Percentiles rank a stretch among this genome's conserved stretches.
phyloP scores from a whole-genome alignment of 1,140 invertebrate genomes.

The Mylabris phalerata region DNA sequence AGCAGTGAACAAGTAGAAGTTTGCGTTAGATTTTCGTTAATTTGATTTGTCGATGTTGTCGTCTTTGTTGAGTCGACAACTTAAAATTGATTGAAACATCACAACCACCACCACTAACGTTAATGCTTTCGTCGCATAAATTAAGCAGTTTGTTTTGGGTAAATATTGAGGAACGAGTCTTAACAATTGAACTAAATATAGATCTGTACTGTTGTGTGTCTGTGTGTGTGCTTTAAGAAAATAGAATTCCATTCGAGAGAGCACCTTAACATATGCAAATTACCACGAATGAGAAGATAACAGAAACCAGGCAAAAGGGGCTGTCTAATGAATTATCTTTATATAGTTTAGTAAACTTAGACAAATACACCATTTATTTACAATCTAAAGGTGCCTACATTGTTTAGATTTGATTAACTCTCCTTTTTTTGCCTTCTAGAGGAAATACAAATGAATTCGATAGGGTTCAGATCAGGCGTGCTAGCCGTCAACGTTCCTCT shows the following conservation, averaged over 20 bases:
- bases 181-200: neutral
- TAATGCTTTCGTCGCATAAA: constrained; percentile 5
- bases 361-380: neutral
- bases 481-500: no score
- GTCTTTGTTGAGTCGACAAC: no score
- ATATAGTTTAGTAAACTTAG: constrained; percentile 9
- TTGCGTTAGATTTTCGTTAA: no score
- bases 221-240: constrained; percentile 19
- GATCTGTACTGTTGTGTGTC: neutral
- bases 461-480: neutral
- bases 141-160: neutral
- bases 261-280: constrained; percentile 16
- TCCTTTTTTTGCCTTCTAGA: neutral
- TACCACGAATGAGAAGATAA: neutral
- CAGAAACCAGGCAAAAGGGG: neutral
- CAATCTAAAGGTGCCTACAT: constrained; percentile 6
- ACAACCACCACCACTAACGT: no score
- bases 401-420: constrained; percentile 15
- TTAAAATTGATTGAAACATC: no score
- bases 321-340: constrained; percentile 7
- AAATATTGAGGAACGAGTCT: no score
- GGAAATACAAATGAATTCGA: neutral
- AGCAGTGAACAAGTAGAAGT: no score
- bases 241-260: constrained; percentile 15
- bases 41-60: no score